Evolutionary conservation across 2,888 invertebrate genomes (phyloP).

Genomic region (Rugalucina vietnamica): DNA sequence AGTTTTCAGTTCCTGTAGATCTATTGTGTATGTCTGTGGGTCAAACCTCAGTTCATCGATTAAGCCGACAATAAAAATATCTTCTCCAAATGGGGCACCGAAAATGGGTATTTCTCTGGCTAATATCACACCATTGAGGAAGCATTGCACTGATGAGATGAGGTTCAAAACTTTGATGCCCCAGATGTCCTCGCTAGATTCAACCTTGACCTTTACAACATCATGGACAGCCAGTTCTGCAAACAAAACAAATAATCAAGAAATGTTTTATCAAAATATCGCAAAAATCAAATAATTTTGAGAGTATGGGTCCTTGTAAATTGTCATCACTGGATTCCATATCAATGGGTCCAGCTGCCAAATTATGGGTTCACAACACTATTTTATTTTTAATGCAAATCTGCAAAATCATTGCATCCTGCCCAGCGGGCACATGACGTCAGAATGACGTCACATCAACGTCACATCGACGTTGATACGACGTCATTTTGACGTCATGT

Average conservation of each 20-base stretch:
- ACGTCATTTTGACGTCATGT: too few relatives aligned
- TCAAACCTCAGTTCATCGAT: slow-evolving; percentile 81
- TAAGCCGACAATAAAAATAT: slow-evolving; percentile 77
- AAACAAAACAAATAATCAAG: slow-evolving; percentile 54
- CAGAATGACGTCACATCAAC: too few relatives aligned
- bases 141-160: slow-evolving; percentile 67
- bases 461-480: too few relatives aligned
- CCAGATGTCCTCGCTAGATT: slow-evolving; percentile 79
- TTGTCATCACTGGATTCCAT: too few relatives aligned
- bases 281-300: not conserved
- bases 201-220: slow-evolving; percentile 71
- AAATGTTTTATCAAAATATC: not conserved
- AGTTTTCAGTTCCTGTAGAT: slow-evolving; percentile 79
- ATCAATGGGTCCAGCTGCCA: too few relatives aligned
- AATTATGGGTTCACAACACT: too few relatives aligned
- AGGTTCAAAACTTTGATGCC: slow-evolving; percentile 79
- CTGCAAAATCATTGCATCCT: too few relatives aligned
- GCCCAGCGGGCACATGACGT: too few relatives aligned
- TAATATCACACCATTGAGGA: slow-evolving; percentile 68
- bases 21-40: slow-evolving; percentile 73
- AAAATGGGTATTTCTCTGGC: slow-evolving; percentile 81
- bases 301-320: not conserved
- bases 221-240: slow-evolving; percentile 80
- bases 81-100: slow-evolving; percentile 77
- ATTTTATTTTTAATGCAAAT: too few relatives aligned